A percentile compares a stretch with the other conserved stretches of the same genome.
These are phyloP conservation scores for Epinotia nisella DNA, from an alignment of 2,888 invertebrate species.

Conservation along the genomic window DNA sequence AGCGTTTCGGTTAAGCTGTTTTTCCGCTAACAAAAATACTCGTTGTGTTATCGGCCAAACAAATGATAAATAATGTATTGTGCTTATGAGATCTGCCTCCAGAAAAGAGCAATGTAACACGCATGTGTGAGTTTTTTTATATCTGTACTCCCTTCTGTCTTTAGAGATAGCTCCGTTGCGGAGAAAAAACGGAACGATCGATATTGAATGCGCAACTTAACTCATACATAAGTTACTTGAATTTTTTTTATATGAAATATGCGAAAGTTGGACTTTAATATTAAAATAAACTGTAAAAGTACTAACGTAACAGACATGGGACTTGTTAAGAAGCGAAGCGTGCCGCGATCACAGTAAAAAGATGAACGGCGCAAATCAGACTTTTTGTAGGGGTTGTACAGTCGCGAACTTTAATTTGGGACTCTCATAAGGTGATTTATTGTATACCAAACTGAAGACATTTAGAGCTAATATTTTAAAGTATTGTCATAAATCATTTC, in stretches of 20 bases:
- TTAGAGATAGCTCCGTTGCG: slow-evolving; percentile 6
- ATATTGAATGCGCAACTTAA: slow-evolving; percentile 12
- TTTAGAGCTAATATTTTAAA: too few species aligned
- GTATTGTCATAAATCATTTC: too few species aligned
- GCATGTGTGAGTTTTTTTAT: slow-evolving; percentile 3
- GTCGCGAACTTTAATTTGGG: too few species aligned
- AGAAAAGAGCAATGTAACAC: neutral
- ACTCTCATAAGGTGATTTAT: too few species aligned
- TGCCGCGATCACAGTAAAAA: neutral
- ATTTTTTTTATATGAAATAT: neutral
- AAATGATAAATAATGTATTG: slow-evolving; percentile 44
- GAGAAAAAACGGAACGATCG: slow-evolving; percentile 18
- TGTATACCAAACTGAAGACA: too few species aligned
- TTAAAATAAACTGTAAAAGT: too few species aligned
- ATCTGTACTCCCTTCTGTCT: neutral
- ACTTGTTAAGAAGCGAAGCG: neutral
- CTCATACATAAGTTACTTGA: neutral
- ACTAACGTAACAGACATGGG: too few species aligned
- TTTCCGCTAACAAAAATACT: neutral
- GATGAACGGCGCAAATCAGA: neutral
- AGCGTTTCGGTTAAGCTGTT: slow-evolving; percentile 2
- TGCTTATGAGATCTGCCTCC: slow-evolving; percentile 25
- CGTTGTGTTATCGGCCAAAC: slow-evolving; percentile 31
- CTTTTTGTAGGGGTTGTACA: too few species aligned
- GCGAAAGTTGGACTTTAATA: neutral